Conservation (phyloP, 2,888 invertebrate genomes). For the Drosophila dives region DNA sequence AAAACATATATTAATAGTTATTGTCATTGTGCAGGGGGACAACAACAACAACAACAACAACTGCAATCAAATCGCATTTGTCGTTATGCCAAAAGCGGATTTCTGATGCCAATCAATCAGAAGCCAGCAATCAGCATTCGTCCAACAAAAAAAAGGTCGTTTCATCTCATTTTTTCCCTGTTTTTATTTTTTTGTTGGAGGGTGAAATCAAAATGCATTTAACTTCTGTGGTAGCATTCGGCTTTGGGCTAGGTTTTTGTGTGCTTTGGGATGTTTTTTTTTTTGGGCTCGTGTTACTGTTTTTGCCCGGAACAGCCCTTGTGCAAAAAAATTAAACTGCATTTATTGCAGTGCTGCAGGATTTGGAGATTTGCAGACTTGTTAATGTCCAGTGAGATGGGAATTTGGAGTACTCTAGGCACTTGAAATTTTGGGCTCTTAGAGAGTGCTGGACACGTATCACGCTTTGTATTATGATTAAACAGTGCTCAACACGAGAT, state of each 20-base stretch:
- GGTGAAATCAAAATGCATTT: conserved; percentile 77
- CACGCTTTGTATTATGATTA: not conserved
- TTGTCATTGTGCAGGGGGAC: conserved; percentile 48
- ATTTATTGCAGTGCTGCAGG: conserved; percentile 1
- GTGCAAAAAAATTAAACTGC: conserved; percentile 20
- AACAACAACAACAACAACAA: conserved; percentile 30
- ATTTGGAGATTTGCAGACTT: conserved; percentile 8
- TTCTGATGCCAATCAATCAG: conserved; percentile 80
- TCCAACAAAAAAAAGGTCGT: conserved; percentile 47
- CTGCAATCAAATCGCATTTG: conserved; percentile 76
- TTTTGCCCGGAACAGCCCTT: conserved; percentile 50
- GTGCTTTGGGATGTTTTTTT: not conserved
- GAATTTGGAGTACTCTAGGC: not conserved
- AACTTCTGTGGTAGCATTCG: conserved; percentile 72
- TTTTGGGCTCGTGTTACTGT: conserved; percentile 3
- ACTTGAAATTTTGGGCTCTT: not conserved
- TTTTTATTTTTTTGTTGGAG: conserved; percentile 38
- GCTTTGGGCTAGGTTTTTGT: conserved; percentile 3
- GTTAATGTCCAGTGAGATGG: conserved; percentile 8
- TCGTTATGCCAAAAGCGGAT: conserved; percentile 77
- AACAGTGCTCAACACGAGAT: conserved; percentile 3
- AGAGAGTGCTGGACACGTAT: not conserved
- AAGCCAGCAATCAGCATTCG: conserved; percentile 31
- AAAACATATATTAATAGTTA: conserved; percentile 78
- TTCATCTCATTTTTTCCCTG: conserved; percentile 40